Evolutionary conservation across 2,888 invertebrate species (phyloP).

Genomic region (Pyrochroa serraticornis): DNA sequence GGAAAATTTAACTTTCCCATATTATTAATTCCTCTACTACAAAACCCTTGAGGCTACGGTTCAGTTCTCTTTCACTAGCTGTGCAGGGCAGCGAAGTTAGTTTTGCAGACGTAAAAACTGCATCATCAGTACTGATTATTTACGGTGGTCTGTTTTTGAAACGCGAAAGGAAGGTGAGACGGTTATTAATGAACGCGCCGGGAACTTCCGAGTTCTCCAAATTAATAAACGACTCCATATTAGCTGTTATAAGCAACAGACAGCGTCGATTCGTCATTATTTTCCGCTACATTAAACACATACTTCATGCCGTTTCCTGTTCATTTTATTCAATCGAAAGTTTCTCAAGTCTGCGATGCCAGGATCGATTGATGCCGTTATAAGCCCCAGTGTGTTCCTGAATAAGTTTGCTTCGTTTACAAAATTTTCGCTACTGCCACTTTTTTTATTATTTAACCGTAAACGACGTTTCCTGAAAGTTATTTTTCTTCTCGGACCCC

Average conservation of each 20-base stretch:
- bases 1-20: too few relatives aligned
- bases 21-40: too few relatives aligned
- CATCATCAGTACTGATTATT: slow-evolving; percentile 55
- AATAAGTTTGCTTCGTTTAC: slow-evolving; percentile 39
- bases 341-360: slow-evolving; percentile 36
- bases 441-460: background rate
- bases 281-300: slow-evolving; percentile 61
- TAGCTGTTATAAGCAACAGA: slow-evolving; percentile 61
- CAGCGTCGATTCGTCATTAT: slow-evolving; percentile 62
- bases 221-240: slow-evolving; percentile 60
- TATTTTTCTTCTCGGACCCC: background rate
- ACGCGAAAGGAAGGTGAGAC: slow-evolving; percentile 55
- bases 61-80: too few relatives aligned
- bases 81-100: too few relatives aligned
- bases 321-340: slow-evolving; percentile 55
- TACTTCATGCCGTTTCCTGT: slow-evolving; percentile 59
- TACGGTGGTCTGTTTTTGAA: slow-evolving; percentile 57
- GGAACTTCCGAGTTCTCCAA: slow-evolving; percentile 55
- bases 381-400: slow-evolving; percentile 38
- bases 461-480: background rate
- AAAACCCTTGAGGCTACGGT: too few relatives aligned
- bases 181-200: slow-evolving; percentile 58
- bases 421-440: slow-evolving; percentile 15
- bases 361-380: slow-evolving; percentile 31
- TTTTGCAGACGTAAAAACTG: slow-evolving; percentile 32